Evolutionary conservation across 2,888 invertebrate species (phyloP), one percentile per base, ranked within the genome.

Genomic region (Andrena marginata): DNA sequence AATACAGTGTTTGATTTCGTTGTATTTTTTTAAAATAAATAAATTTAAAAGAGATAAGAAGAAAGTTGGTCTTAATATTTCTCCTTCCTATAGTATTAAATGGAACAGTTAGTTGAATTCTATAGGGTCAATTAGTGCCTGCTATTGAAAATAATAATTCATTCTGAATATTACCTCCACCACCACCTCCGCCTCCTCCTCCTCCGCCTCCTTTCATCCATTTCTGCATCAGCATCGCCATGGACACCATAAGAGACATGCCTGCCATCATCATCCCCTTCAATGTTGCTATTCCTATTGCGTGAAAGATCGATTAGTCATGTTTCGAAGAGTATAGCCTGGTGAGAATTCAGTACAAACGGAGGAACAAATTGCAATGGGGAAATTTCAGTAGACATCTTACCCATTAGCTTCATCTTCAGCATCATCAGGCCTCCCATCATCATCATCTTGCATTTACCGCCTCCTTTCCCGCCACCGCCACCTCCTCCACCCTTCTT

Each of bases 181-280:
- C 76, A 35, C 78, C 84, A 8, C 70, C 72, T 78, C 95, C 94
- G 71, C 89, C 88, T 0, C 88, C 86, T 2, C 90, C 80, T 2
- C 94, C 69, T 5, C 91, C 92, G 0, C 92, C 92, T 6, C 90
- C 87, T 10, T 84, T 85, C 70, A 90, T 91, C n/a, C 92, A 80
- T 76, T 93, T 92, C 82, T 89, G 89, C 67, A 92, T 89, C 20
- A 94, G 69, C 93, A 93, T 95, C 90, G 95, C 95, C 94, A 96
- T 96, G 1, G 96, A 95, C 73, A 96, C 90, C 95, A 96, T 95
- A 83, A 96, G 94, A 0, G 96, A 95, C 94, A 96, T 95, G 92
- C 96, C 95, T 62, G 95, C 95, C 91, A 96, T 95, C 94, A 96
- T 95, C 95, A 96, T 95, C 16, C 95, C 95, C 89, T 96, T 96